Base-by-base conservation (phyloP, 1,140 invertebrate species). In the Sarcophaga peregrina region DNA sequence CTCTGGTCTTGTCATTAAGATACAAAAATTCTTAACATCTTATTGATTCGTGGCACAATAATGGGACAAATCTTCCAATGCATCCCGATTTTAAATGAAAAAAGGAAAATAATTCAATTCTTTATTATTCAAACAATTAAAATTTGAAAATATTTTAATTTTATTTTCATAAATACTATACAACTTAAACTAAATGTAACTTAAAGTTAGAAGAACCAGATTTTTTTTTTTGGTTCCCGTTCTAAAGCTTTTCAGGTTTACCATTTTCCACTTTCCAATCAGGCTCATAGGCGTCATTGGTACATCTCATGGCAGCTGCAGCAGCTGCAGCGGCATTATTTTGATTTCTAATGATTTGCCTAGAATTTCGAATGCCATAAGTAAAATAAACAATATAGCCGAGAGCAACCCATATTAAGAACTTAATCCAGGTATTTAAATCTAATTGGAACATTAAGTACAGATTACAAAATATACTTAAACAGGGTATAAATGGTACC, bases 371-470 rank as follows among this genome's bases (percentile, higher is more conserved):
- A 50, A 93, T 87, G 48, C 93, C 93, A 82, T 93, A 94, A 17
- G 87, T 84, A 83, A 94, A 93, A 83, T 93, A 93, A 76, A 94
- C 93, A 0, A 91, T 76, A 86, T 93, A 92, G 92, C 95, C 95
- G 50, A 95, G 91, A n/a, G 92, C 85, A 87, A 97, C 93, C 96
- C 97, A 98, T 50, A 96, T 92, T 20, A 91, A 92, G 89, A 97
- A 96, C 86, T 96, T 93, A 73, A 97, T 93, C 97, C 97, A 98
- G 3, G 97, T 98, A 84, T 94, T 92, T 47, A 92, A 87, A 86
- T 96, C 94, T 81, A 98, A 91, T 90, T 97, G 95, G 85, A 96
- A 92, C 96, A 98, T 98, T 46, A 98, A 92, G 90, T 96, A 96
- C 54, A 97, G 90, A 91, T 98, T 98, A 84, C 96, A 94, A 74